A percentile compares a stretch with the other conserved stretches of the same genome.
Evolutionary conservation across 2,113 vertebrate species (phyloP).

Genomic region (Bungarus multicinctus): DNA sequence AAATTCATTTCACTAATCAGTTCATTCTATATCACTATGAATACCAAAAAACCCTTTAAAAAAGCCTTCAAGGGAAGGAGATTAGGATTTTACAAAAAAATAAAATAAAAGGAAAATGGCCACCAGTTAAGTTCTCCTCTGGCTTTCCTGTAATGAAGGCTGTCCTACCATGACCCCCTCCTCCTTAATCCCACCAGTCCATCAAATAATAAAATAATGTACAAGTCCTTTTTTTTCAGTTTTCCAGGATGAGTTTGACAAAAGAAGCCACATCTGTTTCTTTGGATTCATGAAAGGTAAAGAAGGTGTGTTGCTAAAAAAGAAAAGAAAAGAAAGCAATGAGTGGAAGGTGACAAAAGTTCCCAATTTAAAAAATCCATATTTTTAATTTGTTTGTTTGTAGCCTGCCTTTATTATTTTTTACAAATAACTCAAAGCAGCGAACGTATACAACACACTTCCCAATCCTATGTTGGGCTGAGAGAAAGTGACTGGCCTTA

Average conservation of each 20-base stretch:
- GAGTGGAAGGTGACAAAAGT: conserved; percentile 43
- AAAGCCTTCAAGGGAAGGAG: conserved; percentile 39
- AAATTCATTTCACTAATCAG: conserved; percentile 75
- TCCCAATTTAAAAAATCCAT: not conserved
- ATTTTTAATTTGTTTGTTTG: not conserved
- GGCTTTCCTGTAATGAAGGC: conserved; percentile 61
- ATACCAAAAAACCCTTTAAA: conserved; percentile 69
- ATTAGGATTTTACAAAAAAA: conserved; percentile 33
- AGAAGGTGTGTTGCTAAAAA: conserved; percentile 91
- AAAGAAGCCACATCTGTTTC: conserved; percentile 95
- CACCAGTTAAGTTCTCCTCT: conserved; percentile 56
- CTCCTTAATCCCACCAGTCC: conserved; percentile 71
- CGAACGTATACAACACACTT: not conserved
- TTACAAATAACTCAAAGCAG: not conserved
- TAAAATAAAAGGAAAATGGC: conserved; percentile 47
- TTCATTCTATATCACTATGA: conserved; percentile 72
- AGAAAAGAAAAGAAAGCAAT: conserved; percentile 27
- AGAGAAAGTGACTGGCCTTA: not conserved
- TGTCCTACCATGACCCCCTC: conserved; percentile 57
- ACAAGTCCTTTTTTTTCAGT: conserved; percentile 72
- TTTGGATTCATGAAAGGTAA: conserved; percentile 93
- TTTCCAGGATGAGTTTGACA: conserved; percentile 90
- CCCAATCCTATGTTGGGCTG: not conserved
- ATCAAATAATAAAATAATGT: conserved; percentile 62
- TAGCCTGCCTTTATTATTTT: not conserved